Evolutionary conservation across 2,888 invertebrate species (phyloP).

Genomic region (Rhopalosiphum nymphaeae): DNA sequence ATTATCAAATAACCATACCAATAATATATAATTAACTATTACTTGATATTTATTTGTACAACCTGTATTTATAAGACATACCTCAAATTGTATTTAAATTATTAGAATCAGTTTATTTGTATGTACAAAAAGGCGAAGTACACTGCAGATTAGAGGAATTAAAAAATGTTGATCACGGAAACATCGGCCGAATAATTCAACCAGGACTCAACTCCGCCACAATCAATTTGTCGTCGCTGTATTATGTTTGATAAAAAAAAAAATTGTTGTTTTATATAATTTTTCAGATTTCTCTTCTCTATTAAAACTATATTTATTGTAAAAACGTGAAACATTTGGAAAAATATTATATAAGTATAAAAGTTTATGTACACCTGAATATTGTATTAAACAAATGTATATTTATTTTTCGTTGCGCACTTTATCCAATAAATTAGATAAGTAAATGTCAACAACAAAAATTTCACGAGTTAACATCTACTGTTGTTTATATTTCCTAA

Average conservation of each 20-base stretch:
- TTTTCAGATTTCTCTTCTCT: no score
- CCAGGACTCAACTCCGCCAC: neutral
- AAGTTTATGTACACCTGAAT: no score
- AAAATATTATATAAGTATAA: no score
- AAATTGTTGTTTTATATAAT: no score
- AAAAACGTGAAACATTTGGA: no score
- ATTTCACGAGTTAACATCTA: neutral
- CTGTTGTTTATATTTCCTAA: neutral
- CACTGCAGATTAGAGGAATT: neutral
- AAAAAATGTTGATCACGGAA: neutral
- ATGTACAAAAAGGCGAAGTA: neutral
- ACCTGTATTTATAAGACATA: neutral
- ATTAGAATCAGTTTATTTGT: neutral
- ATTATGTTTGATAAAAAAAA: no score
- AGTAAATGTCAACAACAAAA: neutral
- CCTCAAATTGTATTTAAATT: neutral
- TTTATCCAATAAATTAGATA: neutral
- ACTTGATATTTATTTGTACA: neutral
- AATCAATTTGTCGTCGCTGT: no score
- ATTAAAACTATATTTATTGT: no score
- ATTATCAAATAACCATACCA: neutral
- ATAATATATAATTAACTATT: neutral
- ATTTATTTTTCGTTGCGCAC: neutral
- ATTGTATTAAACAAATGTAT: neutral
- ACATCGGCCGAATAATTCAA: neutral